These are phyloP conservation scores for Pluvialis apricaria DNA, from an alignment of 2,113 vertebrate species.

Conservation along the genomic window DNA sequence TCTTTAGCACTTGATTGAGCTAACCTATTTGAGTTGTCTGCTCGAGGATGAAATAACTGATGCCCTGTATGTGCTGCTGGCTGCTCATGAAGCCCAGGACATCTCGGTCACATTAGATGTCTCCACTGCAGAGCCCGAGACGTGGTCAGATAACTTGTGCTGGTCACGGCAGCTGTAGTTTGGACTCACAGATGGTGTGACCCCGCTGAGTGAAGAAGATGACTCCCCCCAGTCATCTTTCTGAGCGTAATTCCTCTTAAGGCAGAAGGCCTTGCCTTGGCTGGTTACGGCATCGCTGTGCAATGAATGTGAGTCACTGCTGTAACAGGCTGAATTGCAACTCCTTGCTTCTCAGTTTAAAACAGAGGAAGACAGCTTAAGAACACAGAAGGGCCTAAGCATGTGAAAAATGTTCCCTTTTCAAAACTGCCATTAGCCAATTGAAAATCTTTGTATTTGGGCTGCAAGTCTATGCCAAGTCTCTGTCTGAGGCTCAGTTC, in stretches of 20 bases:
- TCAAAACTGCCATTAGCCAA: conserved; percentile 52
- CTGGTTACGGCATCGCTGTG: not conserved
- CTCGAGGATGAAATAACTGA: not conserved
- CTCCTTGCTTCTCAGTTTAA: conserved; percentile 24
- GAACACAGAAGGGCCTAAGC: conserved; percentile 45
- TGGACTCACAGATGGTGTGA: not conserved
- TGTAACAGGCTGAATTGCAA: conserved; percentile 6
- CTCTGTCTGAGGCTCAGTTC: conserved; percentile 52
- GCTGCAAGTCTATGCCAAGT: conserved; percentile 39
- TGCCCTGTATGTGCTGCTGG: not conserved
- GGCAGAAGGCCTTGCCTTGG: conserved; percentile 8
- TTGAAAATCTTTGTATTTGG: conserved; percentile 55
- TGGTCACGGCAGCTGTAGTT: not conserved
- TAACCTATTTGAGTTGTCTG: not conserved
- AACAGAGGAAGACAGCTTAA: conserved; percentile 35
- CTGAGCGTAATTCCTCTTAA: conserved; percentile 7
- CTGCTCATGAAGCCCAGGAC: not conserved
- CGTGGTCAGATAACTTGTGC: not conserved
- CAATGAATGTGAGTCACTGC: conserved; percentile 9
- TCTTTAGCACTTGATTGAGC: not conserved
- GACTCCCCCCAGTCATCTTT: not conserved
- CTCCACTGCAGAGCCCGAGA: not conserved
- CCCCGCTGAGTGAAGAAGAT: not conserved
- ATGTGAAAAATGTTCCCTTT: conserved; percentile 63
- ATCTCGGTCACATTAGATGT: not conserved